These are phyloP conservation scores for Probaryconus sp. DNA, from an alignment of 1,140 invertebrate species.

Conservation along the genomic window DNA sequence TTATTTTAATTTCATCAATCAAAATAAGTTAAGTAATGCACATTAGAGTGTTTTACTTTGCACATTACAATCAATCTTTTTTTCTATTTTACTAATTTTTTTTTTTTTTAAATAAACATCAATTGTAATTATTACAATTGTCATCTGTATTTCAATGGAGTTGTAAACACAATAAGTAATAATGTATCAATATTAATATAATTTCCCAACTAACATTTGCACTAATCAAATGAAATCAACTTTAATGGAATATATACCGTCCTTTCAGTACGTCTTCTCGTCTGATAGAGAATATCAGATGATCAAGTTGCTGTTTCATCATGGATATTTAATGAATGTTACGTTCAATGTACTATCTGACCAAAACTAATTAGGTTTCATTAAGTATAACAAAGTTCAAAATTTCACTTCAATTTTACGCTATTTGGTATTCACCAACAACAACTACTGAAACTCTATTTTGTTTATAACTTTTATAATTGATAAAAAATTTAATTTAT, in stretches of 20 bases:
- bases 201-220: no score
- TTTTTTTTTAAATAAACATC: no score
- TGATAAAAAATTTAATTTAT: no score
- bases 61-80: no score
- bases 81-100: no score
- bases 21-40: slow-evolving; percentile 31
- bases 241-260: slow-evolving; percentile 24
- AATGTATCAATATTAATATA: no score
- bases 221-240: slow-evolving; percentile 13
- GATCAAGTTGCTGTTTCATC: slow-evolving; percentile 17
- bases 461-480: no score
- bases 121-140: no score
- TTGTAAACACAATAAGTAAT: no score
- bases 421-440: not conserved
- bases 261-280: slow-evolving; percentile 4
- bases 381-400: slow-evolving; percentile 29
- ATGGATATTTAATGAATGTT: slow-evolving; percentile 38
- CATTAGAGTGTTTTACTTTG: no score
- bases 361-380: slow-evolving; percentile 22
- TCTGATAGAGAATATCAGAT: slow-evolving; percentile 32
- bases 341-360: slow-evolving; percentile 21
- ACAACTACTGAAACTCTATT: slow-evolving; percentile 42
- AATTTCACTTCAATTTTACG: slow-evolving; percentile 44
- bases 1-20: slow-evolving; percentile 38
- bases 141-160: no score